phyloP scores from a whole-genome alignment of 1,140 invertebrate species.

The Zeugodacus cucurbitae region DNA sequence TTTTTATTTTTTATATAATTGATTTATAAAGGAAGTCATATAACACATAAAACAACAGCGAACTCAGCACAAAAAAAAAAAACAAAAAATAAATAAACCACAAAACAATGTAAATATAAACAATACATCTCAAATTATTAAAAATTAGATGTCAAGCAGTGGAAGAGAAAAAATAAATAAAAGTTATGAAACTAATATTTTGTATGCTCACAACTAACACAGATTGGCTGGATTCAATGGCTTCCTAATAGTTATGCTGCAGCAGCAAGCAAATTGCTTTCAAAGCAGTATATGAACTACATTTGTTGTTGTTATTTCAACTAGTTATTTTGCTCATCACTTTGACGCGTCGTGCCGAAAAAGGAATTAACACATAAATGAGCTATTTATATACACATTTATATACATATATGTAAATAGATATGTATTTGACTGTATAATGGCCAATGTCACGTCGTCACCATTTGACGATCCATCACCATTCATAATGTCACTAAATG shows the following conservation, averaged over 20 bases:
- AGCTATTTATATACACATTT: too few relatives aligned
- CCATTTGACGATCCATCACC: not conserved
- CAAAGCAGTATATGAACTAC: not conserved
- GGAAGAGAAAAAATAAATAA: not conserved
- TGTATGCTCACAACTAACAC: not conserved
- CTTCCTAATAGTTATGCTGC: not conserved
- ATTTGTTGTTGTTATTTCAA: not conserved
- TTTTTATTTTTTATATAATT: not conserved
- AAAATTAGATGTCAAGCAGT: not conserved
- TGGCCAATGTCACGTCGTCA: not conserved
- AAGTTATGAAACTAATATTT: not conserved
- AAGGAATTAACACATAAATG: not conserved
- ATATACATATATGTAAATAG: not conserved
- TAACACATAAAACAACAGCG: not conserved
- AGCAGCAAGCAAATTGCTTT: not conserved
- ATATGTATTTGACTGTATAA: not conserved
- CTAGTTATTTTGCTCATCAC: not conserved
- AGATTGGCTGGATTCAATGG: not conserved
- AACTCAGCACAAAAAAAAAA: not conserved
- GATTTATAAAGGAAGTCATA: conserved; percentile 7
- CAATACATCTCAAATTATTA: not conserved
- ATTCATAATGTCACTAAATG: conserved; percentile 13
- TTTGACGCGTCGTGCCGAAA: conserved; percentile 6
- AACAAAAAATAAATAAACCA: not conserved
- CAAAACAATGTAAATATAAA: not conserved